Conservation (phyloP, 2,888 invertebrate genomes). For the Aelia acuminata region DNA sequence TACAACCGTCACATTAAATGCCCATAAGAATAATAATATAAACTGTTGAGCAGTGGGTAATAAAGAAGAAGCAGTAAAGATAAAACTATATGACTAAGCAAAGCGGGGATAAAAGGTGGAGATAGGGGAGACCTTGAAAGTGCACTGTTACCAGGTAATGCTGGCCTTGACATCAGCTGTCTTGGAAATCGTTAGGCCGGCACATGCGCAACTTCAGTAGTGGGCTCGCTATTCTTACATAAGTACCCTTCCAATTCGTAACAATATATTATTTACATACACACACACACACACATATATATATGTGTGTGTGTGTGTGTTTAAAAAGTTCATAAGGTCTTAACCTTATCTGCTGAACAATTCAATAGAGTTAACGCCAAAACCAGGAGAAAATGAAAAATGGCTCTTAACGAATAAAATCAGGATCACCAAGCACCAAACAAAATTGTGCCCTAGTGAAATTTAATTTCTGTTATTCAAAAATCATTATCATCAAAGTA, state of each 20-base stretch:
- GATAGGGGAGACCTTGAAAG: conserved; percentile 37
- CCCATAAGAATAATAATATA: not conserved
- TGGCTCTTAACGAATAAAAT: too few species aligned
- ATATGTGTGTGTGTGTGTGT: too few species aligned
- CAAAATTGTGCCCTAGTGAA: too few species aligned
- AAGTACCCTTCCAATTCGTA: not conserved
- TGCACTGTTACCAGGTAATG: conserved; percentile 42
- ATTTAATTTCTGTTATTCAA: too few species aligned
- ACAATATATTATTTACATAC: too few species aligned
- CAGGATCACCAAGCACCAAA: too few species aligned
- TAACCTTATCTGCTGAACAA: too few species aligned
- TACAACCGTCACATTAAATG: not conserved
- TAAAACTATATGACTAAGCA: not conserved
- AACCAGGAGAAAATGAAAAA: too few species aligned
- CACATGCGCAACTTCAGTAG: not conserved
- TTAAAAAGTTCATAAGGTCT: too few species aligned
- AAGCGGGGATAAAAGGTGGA: not conserved
- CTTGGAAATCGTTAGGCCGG: conserved; percentile 34
- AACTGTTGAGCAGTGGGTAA: not conserved
- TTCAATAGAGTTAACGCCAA: too few species aligned
- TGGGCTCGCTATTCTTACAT: not conserved
- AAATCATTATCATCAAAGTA: too few species aligned
- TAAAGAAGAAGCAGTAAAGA: conserved; percentile 9
- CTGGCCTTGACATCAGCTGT: conserved; percentile 41
- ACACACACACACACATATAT: too few species aligned